These are phyloP conservation scores for Montipora capitata DNA, from an alignment of 92 coral and sea anemone genomes.

Conservation along the genomic window DNA sequence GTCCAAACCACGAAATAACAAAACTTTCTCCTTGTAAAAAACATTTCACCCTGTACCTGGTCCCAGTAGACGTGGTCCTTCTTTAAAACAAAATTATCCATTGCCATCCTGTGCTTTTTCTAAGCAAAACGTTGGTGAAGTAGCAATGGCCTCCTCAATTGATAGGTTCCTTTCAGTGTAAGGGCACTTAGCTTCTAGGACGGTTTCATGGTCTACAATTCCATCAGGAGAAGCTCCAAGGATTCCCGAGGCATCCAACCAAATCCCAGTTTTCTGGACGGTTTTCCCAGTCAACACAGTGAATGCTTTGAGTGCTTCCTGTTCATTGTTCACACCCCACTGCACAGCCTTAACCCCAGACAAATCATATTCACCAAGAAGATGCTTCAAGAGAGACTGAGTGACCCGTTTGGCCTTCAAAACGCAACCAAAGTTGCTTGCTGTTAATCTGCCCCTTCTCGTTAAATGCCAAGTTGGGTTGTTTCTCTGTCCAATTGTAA, in stretches of 20 bases:
- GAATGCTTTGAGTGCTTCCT: slow-evolving; percentile 53
- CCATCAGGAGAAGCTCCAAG: slow-evolving; percentile 74
- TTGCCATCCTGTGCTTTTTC: slow-evolving; percentile 8
- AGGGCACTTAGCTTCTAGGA: slow-evolving; percentile 52
- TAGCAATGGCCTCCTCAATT: slow-evolving; percentile 23
- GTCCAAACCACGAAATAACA: slow-evolving; percentile 70
- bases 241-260: slow-evolving; percentile 51
- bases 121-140: slow-evolving; percentile 1
- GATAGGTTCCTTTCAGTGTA: slow-evolving; percentile 46
- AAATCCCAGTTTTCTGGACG: slow-evolving; percentile 43
- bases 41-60: slow-evolving; percentile 62
- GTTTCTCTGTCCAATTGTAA: no score
- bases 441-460: slow-evolving; percentile 46
- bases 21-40: no score
- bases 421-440: slow-evolving; percentile 51
- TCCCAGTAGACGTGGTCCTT: slow-evolving; percentile 67
- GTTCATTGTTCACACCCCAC: slow-evolving; percentile 48
- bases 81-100: slow-evolving; percentile 23
- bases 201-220: slow-evolving; percentile 30
- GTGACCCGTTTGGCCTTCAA: slow-evolving; percentile 55
- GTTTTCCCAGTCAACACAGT: slow-evolving; percentile 5
- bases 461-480: no score
- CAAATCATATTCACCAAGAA: slow-evolving; percentile 32
- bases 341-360: slow-evolving; percentile 44
- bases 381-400: slow-evolving; percentile 39